Evolutionary conservation across 2,888 invertebrate genomes (phyloP).

Genomic region (Aleiodes testaceus): DNA sequence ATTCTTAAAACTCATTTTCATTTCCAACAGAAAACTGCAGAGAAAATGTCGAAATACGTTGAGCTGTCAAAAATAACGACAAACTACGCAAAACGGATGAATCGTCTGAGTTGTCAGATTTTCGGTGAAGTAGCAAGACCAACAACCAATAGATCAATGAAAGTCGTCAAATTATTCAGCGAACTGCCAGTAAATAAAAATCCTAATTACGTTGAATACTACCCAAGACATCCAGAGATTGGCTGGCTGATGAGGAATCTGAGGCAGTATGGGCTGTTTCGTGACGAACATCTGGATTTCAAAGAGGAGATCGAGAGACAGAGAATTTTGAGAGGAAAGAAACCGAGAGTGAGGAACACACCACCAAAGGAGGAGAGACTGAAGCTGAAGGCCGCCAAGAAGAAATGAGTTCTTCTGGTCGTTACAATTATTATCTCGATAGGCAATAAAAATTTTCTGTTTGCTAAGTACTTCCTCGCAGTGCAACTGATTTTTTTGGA

Average conservation of each 20-base stretch:
- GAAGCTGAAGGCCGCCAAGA: conserved; percentile 47
- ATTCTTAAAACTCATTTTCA: not conserved
- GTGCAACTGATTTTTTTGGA: too few species aligned
- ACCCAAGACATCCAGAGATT: conserved; percentile 88
- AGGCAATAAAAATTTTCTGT: conserved; percentile 23
- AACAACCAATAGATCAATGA: conserved; percentile 85
- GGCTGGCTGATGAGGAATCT: conserved; percentile 82
- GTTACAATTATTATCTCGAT: conserved; percentile 8
- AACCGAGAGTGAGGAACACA: conserved; percentile 40
- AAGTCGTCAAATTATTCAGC: conserved; percentile 85
- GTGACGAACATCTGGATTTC: conserved; percentile 93
- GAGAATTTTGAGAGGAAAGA: conserved; percentile 84
- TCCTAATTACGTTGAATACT: conserved; percentile 85
- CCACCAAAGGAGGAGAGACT: conserved; percentile 51
- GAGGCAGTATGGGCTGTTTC: conserved; percentile 84
- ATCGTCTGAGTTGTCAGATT: conserved; percentile 87
- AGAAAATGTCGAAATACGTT: conserved; percentile 78
- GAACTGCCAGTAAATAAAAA: conserved; percentile 84
- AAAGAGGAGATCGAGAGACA: conserved; percentile 89
- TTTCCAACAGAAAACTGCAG: conserved; percentile 16
- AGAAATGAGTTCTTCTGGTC: not conserved
- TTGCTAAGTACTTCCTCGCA: not conserved
- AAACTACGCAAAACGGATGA: conserved; percentile 89
- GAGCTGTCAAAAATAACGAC: conserved; percentile 82
- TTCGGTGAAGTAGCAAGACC: conserved; percentile 90